Percentiles rank a stretch among this genome's conserved stretches.
Conservation (phyloP, 2,888 invertebrate genomes). For the Limnephilus lunatus region DNA sequence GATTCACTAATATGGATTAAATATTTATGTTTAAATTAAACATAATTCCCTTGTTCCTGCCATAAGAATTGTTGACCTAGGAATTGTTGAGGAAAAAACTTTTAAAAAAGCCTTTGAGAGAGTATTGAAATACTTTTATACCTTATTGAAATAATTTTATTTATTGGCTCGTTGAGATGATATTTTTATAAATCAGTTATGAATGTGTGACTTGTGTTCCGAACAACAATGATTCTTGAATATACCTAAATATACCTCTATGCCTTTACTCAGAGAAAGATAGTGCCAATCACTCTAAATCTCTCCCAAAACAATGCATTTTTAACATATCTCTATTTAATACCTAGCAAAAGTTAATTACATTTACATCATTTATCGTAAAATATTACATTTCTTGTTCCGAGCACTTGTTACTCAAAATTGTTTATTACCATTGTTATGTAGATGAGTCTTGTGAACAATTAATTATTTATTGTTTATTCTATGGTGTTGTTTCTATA, state of each 20-base stretch:
- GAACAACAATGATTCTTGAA: background rate
- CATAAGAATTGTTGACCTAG: slow-evolving; percentile 32
- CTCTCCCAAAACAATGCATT: background rate
- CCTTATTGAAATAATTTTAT: slow-evolving; percentile 17
- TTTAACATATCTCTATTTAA: slow-evolving; percentile 2
- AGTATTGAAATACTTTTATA: background rate
- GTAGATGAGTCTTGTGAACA: slow-evolving; percentile 6
- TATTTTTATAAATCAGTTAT: slow-evolving; percentile 1
- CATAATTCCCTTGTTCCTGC: slow-evolving; percentile 8
- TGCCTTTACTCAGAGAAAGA: background rate
- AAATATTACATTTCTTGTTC: background rate
- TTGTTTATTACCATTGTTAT: slow-evolving; percentile 33
- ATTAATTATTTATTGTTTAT: background rate
- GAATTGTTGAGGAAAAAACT: slow-evolving; percentile 27
- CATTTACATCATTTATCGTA: background rate
- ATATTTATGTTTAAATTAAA: background rate
- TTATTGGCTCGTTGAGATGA: background rate
- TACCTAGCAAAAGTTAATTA: background rate
- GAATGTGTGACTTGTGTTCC: background rate
- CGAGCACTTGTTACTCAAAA: background rate
- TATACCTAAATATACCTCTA: background rate
- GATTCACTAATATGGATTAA: background rate
- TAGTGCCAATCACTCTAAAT: background rate
- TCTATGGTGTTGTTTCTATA: background rate
- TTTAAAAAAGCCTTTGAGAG: slow-evolving; percentile 6